Evolutionary conservation across 2,888 invertebrate genomes (phyloP), one percentile per base, ranked within the genome.

Genomic region (Dexiosoma caninum): DNA sequence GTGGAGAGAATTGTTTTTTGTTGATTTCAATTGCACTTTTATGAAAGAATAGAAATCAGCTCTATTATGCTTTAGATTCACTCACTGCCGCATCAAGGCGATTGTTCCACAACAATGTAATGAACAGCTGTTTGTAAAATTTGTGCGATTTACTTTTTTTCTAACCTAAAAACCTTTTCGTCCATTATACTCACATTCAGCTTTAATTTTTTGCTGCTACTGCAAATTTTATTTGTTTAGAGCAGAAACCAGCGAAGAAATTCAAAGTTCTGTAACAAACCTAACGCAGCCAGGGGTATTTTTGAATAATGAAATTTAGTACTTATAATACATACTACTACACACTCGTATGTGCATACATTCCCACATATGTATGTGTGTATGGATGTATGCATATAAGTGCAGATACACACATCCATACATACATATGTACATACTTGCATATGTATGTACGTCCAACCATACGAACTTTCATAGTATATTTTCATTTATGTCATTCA

Each of bases 221-320:
- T 70, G 75, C 60, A 76, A 62, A 37, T 80, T 75, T 27, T 81
- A 57, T 81, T 81, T 81, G 57, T 23, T 77, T 59, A 81, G 81
- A 81, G 81, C 77, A 81, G 44, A 66, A 70, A 64, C 46, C 69
- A 74, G 51, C 49, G 60, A 70, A 66, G 53, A 37, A 71, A 27
- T 55, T 23, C 69, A 60, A 71, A 72, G 69, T 30, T 55, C 9
- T 40, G 49, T 30, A 49, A 53, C 6, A 46, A 35, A 30, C 49
- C 49, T 19, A n/a, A 55, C 14, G 37, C 27, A 23, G 27, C 8
- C 32, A 40, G 32, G 35, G 51, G 49, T 40, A 30, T 27, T 60
- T 40, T 40, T 30, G 21, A 49, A 66, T 42, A 42, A 55, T 67
- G 6, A 51, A 60, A 51, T 69, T 55, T 35, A 44, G 42, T 69